Percentiles rank a stretch among this genome's conserved stretches.
phyloP scores from a whole-genome alignment of 2,888 invertebrate genomes.

The Drosophila gaucha region DNA sequence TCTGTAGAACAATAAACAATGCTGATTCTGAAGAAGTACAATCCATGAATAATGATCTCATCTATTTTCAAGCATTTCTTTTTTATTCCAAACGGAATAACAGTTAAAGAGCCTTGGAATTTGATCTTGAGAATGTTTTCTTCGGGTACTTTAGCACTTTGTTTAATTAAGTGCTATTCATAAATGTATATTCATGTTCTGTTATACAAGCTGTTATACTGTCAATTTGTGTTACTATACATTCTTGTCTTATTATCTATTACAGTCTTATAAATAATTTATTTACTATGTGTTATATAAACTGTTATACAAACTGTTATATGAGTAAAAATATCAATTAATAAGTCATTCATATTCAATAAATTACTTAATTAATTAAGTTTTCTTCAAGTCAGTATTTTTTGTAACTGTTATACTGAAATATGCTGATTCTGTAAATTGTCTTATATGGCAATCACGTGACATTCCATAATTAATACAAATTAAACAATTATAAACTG shows the following conservation, averaged over 20 bases:
- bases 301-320: neutral
- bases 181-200: neutral
- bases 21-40: constrained; percentile 25
- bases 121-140: neutral
- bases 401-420: neutral
- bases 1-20: constrained; percentile 24
- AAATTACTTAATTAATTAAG: neutral
- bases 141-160: neutral
- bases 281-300: neutral
- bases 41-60: constrained; percentile 23
- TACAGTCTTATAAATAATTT: neutral
- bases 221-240: neutral
- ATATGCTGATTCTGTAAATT: neutral
- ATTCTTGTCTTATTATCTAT: too few species aligned
- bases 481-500: neutral
- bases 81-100: neutral
- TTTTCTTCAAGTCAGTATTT: neutral
- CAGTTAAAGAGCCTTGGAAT: constrained; percentile 3
- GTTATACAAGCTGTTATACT: constrained; percentile 16
- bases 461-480: neutral
- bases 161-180: constrained; percentile 4
- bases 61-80: constrained; percentile 1
- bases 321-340: neutral
- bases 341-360: too few species aligned
- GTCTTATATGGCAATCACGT: neutral